Conservation (phyloP, 1,140 invertebrate species). For the Amyelois transitella region DNA sequence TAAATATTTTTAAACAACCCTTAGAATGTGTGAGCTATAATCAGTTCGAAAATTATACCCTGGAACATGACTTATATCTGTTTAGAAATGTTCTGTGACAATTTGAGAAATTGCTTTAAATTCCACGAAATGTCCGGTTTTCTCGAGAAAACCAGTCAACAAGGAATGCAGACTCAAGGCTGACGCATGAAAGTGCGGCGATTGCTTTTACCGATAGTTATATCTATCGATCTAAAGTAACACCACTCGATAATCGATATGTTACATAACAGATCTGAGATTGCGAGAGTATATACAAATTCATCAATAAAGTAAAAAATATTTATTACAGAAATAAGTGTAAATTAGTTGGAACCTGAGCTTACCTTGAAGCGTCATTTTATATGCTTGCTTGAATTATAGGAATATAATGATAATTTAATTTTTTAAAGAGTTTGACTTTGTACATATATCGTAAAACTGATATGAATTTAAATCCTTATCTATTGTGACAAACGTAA, state of each 20-base stretch:
- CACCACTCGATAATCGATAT: not conserved
- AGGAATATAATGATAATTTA: too few relatives aligned
- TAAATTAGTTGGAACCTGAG: too few relatives aligned
- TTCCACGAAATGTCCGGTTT: slow-evolving; percentile 33
- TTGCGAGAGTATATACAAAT: not conserved
- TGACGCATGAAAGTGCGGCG: slow-evolving; percentile 28
- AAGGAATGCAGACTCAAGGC: slow-evolving; percentile 36
- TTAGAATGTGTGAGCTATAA: too few relatives aligned
- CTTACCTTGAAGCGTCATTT: too few relatives aligned
- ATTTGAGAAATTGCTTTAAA: slow-evolving; percentile 23
- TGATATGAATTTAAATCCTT: too few relatives aligned
- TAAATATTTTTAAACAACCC: too few relatives aligned
- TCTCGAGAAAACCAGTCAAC: slow-evolving; percentile 32
- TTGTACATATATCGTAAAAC: too few relatives aligned
- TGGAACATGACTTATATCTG: not conserved
- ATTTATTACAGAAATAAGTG: too few relatives aligned
- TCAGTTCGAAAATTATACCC: not conserved
- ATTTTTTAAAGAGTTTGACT: too few relatives aligned
- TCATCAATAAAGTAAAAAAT: too few relatives aligned
- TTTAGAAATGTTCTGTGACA: slow-evolving; percentile 3
- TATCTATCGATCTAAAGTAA: not conserved
- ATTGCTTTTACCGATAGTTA: slow-evolving; percentile 8
- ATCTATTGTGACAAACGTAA: too few relatives aligned
- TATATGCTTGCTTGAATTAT: too few relatives aligned
- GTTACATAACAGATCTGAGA: not conserved